Percentiles rank a stretch among this genome's conserved stretches.
Evolutionary conservation across 2,888 invertebrate genomes (phyloP).

Genomic region (Dynastes tityus): DNA sequence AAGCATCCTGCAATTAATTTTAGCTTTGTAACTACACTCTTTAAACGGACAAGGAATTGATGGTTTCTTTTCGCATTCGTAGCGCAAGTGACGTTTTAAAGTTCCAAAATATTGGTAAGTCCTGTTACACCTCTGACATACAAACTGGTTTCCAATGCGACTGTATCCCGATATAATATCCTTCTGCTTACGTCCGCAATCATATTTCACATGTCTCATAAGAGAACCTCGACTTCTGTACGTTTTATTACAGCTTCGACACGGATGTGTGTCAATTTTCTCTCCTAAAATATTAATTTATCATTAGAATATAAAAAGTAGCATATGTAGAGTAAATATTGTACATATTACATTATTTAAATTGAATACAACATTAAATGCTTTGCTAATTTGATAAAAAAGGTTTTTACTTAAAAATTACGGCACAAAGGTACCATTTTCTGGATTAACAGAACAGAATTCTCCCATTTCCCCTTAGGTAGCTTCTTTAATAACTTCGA

Average conservation of each 20-base stretch:
- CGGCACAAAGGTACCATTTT: no score
- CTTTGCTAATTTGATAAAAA: not conserved
- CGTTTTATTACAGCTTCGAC: constrained; percentile 63
- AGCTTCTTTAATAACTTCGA: no score
- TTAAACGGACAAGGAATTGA: constrained; percentile 57
- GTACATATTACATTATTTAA: not conserved
- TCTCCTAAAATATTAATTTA: constrained; percentile 21
- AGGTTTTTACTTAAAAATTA: not conserved
- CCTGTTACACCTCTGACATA: constrained; percentile 53
- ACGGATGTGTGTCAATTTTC: constrained; percentile 53
- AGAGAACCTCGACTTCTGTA: constrained; percentile 82
- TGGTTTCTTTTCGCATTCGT: constrained; percentile 56
- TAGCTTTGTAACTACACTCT: constrained; percentile 53
- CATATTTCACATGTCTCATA: constrained; percentile 79
- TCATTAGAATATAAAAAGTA: not conserved
- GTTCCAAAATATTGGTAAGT: constrained; percentile 55
- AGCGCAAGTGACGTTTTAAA: constrained; percentile 55
- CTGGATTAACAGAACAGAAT: no score
- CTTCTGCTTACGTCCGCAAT: constrained; percentile 71
- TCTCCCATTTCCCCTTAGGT: no score
- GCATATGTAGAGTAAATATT: not conserved
- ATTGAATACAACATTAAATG: not conserved
- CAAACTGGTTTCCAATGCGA: constrained; percentile 17
- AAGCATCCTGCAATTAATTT: constrained; percentile 53
- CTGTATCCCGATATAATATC: constrained; percentile 65